Evolutionary conservation across 2,113 vertebrate genomes (phyloP).

Genomic region (Dendrocopos noguchii): DNA sequence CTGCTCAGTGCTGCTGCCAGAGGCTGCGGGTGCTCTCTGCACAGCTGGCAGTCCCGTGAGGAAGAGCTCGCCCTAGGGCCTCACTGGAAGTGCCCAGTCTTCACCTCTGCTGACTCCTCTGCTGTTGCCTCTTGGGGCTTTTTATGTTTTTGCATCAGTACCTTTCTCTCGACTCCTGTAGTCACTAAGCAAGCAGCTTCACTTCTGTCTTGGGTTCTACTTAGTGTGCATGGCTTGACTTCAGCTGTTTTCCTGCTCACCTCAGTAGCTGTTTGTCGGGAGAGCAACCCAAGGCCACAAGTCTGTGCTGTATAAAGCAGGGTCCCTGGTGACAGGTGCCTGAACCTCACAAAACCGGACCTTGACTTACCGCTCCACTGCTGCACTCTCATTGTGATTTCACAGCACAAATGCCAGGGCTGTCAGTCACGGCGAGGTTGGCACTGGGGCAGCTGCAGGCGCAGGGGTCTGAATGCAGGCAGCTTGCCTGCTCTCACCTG

Average conservation of each 20-base stretch:
- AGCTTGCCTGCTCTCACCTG: rapidly evolving
- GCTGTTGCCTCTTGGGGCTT: neutral
- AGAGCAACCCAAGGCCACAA: neutral
- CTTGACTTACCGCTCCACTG: neutral
- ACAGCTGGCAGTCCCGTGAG: rapidly evolving
- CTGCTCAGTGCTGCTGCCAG: rapidly evolving
- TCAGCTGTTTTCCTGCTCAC: neutral
- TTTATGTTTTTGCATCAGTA: neutral
- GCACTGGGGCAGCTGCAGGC: rapidly evolving
- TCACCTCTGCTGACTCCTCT: neutral
- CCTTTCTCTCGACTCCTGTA: neutral
- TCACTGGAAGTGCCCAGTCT: neutral
- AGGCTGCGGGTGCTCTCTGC: rapidly evolving
- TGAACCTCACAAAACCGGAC: neutral
- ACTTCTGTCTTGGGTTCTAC: neutral
- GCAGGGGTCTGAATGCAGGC: rapidly evolving
- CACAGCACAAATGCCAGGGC: rapidly evolving
- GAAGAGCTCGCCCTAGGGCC: neutral
- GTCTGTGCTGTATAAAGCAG: neutral
- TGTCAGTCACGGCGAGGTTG: neutral
- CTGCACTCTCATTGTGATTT: neutral
- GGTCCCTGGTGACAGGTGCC: neutral
- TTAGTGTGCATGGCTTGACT: rapidly evolving
- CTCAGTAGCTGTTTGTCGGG: neutral
- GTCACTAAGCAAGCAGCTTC: neutral